Evolutionary conservation across 2,797 vertebrate species (phyloP), one percentile per base, ranked within the genome.

Genomic region (Sternarchorhynchus goeldii): DNA sequence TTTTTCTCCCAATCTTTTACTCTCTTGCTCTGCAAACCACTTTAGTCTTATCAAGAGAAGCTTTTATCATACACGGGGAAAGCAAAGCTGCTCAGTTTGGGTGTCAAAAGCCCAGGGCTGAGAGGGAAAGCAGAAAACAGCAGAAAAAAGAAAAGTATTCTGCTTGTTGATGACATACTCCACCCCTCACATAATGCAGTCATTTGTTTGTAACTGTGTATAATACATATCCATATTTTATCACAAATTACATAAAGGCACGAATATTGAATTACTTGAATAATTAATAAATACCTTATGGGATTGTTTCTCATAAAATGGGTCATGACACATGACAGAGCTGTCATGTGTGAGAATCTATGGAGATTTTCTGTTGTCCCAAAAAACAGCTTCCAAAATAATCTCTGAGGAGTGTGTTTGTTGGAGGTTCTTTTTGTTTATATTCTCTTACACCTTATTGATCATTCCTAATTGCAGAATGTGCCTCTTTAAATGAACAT

Each of bases 151-250:
- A 69, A 31, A 12, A 36, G 18, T 12, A 31, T 31, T 31, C 31
- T 14, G 14, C 66, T 68, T 12, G 29, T 58, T 31, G 36, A 31
- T 71, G 32, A 58, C 55, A 71, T 58, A 4, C 21, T 16, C 12
- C 31, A 45, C 50, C 18, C 36, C 5, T 21, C 69, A 56, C 55
- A 58, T 71, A 71, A 71, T 58, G 17, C 45, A 56, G 63, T 41
- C 41, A 63, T 18, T 41, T 63, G 45, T 63, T 76, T 58, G 58
- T 62, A 41, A 41, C 18, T 67, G 64, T 29, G 7, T 36, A 69
- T 20, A 76, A 75, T 53, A 39, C 63, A 78, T 25, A 45, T 66
- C 50, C 73, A 66, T 75, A 59, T 77, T 83, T 65, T 32, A 64
- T 64, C 53, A 67, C 55, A 57, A 76, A 56, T 75, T 59, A 56